Conservation (phyloP, 2,888 invertebrate genomes). For the Hypsopygia costalis region DNA sequence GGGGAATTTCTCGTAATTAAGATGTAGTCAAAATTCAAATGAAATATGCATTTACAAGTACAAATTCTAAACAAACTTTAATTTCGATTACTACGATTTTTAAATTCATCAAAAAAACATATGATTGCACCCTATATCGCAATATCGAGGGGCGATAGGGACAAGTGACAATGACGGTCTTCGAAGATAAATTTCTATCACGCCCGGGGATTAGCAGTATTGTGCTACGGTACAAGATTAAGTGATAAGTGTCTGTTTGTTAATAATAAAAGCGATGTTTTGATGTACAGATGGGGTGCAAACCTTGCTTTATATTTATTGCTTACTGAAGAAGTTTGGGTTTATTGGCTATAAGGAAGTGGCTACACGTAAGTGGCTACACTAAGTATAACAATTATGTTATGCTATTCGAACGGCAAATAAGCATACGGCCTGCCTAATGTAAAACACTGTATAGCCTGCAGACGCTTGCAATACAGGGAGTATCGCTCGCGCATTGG, state of each 20-base stretch:
- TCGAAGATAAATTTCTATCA: constrained; percentile 28
- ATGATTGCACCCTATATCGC: background rate
- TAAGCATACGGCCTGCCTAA: too few species aligned
- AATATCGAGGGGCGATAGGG: background rate
- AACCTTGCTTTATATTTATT: background rate
- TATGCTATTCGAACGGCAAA: too few species aligned
- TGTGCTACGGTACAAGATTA: constrained; percentile 71
- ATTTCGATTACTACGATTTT: background rate
- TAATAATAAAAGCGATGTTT: constrained; percentile 74
- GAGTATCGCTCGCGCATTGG: too few species aligned
- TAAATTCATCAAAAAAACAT: too few species aligned
- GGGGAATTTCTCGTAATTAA: too few species aligned
- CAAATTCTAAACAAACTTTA: too few species aligned
- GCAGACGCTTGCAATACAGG: too few species aligned
- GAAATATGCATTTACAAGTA: too few species aligned
- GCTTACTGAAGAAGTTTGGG: background rate
- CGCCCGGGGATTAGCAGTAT: constrained; percentile 72
- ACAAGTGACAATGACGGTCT: constrained; percentile 6
- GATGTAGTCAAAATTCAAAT: too few species aligned
- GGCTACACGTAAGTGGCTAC: too few species aligned
- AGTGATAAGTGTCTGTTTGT: constrained; percentile 75
- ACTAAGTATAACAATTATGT: too few species aligned
- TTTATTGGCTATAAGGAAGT: background rate
- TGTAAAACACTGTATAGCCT: too few species aligned
- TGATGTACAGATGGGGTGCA: constrained; percentile 41